Evolutionary conservation across 1,140 invertebrate species (phyloP), one percentile per base, ranked within the genome.

Genomic region (Leptinotarsa texana): DNA sequence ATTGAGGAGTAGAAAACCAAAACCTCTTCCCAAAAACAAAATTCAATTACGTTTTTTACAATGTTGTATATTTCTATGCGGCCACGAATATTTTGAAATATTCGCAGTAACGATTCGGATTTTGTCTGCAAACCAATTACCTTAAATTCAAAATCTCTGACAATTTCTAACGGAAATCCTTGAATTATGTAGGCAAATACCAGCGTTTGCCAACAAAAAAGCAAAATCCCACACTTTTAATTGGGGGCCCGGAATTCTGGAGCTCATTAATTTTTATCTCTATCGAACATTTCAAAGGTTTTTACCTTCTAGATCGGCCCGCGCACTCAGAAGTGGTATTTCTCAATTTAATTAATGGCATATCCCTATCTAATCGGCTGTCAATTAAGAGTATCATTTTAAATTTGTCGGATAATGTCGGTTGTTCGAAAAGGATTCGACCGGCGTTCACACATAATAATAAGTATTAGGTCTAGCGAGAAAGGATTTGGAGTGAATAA

Each of bases 281-380:
- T 62, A 67, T 67, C 67, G 24, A 67, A 24, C 48, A 22, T 69
- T 48, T 18, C 24, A 33, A 42, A 48, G 27, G 13, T 42, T 21
- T 33, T 70, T 70, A 51, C 51, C 24, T 57, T 21, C 33, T 70
- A 51, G 48, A 70, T 70, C 69, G 13, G 69, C 33, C 48, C 51
- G 51, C 21, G 48, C 47, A 70, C 69, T 70, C 51, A 70, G 63
- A 57, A 57, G 69, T 61, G 22, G 51, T 57, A 33, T 61, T 57
- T 70, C 21, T 70, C 24, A 22, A 22, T 70, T 61, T 70, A 79
- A 79, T 81, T 81, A 81, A 81, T 78, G 78, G 70, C 67, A 48
- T 69, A 73, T 69, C 66, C 75, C 71, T 78, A 81, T 81, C 80
- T 81, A 81, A 81, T 80, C 80, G 77, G 75, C 75, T 80, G 80